A percentile compares a stretch with the other conserved stretches of the same genome.
These are phyloP conservation scores for Podargus strigoides DNA, from an alignment of 2,797 vertebrate species.

Conservation along the genomic window DNA sequence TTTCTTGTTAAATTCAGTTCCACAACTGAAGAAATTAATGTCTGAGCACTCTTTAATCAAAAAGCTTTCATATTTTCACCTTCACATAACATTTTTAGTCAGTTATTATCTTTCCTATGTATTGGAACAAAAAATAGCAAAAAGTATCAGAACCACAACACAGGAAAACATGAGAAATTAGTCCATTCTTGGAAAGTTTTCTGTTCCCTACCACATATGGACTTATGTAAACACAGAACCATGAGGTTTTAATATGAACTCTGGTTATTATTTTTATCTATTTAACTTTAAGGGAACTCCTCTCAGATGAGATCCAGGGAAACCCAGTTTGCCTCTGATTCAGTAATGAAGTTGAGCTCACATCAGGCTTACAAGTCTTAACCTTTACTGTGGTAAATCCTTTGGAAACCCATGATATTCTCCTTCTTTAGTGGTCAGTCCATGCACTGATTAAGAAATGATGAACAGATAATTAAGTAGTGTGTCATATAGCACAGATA, in stretches of 20 bases:
- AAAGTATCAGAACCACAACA: background rate
- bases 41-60: background rate
- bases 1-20: conserved; percentile 2
- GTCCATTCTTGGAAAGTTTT: background rate
- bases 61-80: background rate
- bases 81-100: background rate
- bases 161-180: background rate
- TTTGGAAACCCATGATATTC: background rate
- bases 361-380: background rate
- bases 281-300: background rate
- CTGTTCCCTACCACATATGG: background rate
- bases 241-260: background rate
- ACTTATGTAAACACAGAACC: background rate
- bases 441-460: background rate
- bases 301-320: background rate
- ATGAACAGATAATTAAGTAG: background rate
- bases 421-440: background rate
- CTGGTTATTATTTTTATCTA: background rate
- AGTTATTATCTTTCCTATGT: background rate
- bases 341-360: background rate
- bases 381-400: background rate
- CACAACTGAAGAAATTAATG: background rate
- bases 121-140: background rate
- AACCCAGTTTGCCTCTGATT: background rate
- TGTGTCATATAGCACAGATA: background rate